A percentile compares a stretch with the other conserved stretches of the same genome.
Evolutionary conservation across 2,797 vertebrate genomes (phyloP).

Genomic region (Ibycter americanus): DNA sequence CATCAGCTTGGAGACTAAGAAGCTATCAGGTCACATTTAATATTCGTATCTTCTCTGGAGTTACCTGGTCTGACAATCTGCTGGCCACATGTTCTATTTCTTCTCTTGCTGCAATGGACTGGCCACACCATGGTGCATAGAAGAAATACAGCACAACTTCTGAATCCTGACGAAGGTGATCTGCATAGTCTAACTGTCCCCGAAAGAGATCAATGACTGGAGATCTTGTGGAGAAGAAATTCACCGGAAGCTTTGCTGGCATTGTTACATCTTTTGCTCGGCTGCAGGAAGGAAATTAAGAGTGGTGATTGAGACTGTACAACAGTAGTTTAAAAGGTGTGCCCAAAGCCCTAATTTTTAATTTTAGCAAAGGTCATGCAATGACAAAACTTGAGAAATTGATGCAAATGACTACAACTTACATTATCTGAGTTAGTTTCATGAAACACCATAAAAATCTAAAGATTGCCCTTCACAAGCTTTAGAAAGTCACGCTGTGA

Average conservation of each 20-base stretch:
- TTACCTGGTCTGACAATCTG: constrained; percentile 90
- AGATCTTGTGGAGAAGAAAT: constrained; percentile 88
- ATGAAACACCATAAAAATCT: background rate
- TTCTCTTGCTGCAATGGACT: constrained; percentile 87
- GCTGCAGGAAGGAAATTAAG: constrained; percentile 71
- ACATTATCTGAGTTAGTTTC: background rate
- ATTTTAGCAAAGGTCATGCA: background rate
- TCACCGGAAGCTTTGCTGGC: constrained; percentile 85
- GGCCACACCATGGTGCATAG: constrained; percentile 96
- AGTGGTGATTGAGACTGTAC: background rate
- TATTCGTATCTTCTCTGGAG: background rate
- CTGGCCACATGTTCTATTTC: constrained; percentile 89
- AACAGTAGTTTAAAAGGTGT: background rate
- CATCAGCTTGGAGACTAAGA: background rate
- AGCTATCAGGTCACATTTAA: background rate
- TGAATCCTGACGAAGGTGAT: constrained; percentile 82
- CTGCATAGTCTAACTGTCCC: constrained; percentile 92
- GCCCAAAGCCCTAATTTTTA: background rate
- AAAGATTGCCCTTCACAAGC: background rate
- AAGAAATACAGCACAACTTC: constrained; percentile 91
- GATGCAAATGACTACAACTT: background rate
- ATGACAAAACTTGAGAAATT: background rate
- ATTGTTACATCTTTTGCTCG: constrained; percentile 91
- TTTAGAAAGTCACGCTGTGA: background rate
- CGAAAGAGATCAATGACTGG: constrained; percentile 90